Evolutionary conservation across 2,113 vertebrate species (phyloP).

Genomic region (Rana temporaria): DNA sequence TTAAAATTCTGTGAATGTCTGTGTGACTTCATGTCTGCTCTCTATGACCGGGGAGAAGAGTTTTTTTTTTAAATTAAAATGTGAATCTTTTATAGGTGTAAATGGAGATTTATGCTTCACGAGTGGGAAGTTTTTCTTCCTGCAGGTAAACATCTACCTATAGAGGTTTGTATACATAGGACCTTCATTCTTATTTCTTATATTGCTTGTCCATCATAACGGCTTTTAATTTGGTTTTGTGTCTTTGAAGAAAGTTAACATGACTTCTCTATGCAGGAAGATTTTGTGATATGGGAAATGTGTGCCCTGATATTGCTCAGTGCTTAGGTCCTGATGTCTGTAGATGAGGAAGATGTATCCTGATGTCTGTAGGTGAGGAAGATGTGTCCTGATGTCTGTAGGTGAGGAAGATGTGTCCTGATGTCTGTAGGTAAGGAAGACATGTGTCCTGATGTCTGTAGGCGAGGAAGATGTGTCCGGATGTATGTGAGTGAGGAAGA

Average conservation of each 20-base stretch:
- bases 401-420: neutral
- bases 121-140: too few species aligned
- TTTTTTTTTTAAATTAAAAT: neutral
- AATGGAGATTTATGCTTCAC: neutral
- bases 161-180: too few species aligned
- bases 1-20: constrained; percentile 37
- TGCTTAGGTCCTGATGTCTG: neutral
- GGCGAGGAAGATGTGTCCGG: neutral
- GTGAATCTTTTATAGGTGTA: neutral
- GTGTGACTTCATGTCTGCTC: constrained; percentile 44
- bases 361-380: neutral
- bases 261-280: too few species aligned
- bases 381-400: neutral
- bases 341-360: neutral
- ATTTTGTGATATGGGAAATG: neutral
- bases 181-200: too few species aligned
- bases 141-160: too few species aligned
- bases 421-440: neutral
- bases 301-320: neutral
- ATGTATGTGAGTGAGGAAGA: neutral
- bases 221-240: too few species aligned
- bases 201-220: too few species aligned
- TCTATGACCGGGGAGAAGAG: constrained; percentile 3
- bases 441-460: too few species aligned
- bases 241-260: too few species aligned